Evolutionary conservation across 2,797 vertebrate species (phyloP), one percentile per base, ranked within the genome.

Genomic region (Xenopus petersii): DNA sequence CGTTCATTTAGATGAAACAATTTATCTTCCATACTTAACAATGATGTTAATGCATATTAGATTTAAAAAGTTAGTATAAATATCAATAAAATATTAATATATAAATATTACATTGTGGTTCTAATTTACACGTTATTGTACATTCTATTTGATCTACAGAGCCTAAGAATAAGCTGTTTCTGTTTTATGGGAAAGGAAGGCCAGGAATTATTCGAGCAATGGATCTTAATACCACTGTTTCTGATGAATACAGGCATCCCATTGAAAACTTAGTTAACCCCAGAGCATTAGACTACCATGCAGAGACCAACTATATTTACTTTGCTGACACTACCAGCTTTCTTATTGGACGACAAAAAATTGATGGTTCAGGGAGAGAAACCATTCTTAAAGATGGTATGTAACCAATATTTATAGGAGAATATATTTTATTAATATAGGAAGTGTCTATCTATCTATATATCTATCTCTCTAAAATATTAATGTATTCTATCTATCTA

Each of bases 281-380:
- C 16, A 93, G 98, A 73, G 98, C 98, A 59, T 89, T 99, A 46
- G 98, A 99, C 85, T 99, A 95, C 85, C 95, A 98, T 0, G 94
- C 96, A 0, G 95, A 97, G 87, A 87, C 88, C 64, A 96, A 93
- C 83, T 94, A 96, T 77, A 93, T 99, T 84, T 99, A 98, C 86
- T 99, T 99, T 84, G 98, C 98, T 56, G 98, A 99, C 83, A 99
- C 98, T 12, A 99, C 98, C 68, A 99, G 98, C 83, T 99, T 99
- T 83, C 89, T 98, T 75, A 99, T 99, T 81, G 98, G 98, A 1
- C 83, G 95, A 13, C 96, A 99, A 83, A 99, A 97, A 88, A 94
- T 94, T 77, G 96, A 99, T 77, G 98, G 98, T 69, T 95, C 87
- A 17, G 87, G 89, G 42, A 79, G 96, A 82, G 95, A 98, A 88